Base-by-base conservation (phyloP, 1,140 invertebrate species). In the Lerema accius region DNA sequence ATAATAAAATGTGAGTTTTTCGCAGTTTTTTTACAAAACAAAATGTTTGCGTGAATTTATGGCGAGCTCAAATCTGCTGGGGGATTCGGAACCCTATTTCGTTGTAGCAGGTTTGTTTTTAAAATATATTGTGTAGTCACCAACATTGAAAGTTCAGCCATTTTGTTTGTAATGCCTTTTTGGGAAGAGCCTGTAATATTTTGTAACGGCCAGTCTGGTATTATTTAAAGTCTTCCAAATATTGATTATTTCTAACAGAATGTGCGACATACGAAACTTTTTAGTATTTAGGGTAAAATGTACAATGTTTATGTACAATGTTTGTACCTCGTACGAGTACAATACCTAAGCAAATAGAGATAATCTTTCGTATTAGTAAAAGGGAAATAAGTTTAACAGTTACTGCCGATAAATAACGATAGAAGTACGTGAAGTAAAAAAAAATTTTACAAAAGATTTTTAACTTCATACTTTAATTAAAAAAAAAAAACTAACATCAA, bases 1-100 rank as follows among this genome's bases (percentile, higher is more conserved):
- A 71, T 61, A 77, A 71, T 71, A 73, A 71, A 72, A 77, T 67
- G 9, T 65, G 53, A 42, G 51, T 55, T 62, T 60, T 55, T 46
- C 55, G 28, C 40, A 19, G 42, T 58, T 59, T 62, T 63, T 65
- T 63, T 51, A 66, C 63, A 70, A 70, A 58, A 69, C 67, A 65
- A 69, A 58, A 69, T 65, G 67, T 69, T 51, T 65, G 63, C 58
- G 58, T 67, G 48, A 67, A 67, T 70, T 70, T 66, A 70, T 65
- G 60, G 63, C 32, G 43, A 35, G 45, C 49, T 50, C 55, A 58
- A 69, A 23, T 19, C 35, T 11, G n/a, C n/a, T 13, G 37, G 4
- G 45, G 5, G 26, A 59, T 40, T 42, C 2, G 28, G 9, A 4
- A 9, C 46, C 37, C 28, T 58, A 48, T 45, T 23, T 1, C 1